Percentiles rank a stretch among this genome's conserved stretches.
phyloP scores from a whole-genome alignment of 2,888 invertebrate species.

The Antitype chi region DNA sequence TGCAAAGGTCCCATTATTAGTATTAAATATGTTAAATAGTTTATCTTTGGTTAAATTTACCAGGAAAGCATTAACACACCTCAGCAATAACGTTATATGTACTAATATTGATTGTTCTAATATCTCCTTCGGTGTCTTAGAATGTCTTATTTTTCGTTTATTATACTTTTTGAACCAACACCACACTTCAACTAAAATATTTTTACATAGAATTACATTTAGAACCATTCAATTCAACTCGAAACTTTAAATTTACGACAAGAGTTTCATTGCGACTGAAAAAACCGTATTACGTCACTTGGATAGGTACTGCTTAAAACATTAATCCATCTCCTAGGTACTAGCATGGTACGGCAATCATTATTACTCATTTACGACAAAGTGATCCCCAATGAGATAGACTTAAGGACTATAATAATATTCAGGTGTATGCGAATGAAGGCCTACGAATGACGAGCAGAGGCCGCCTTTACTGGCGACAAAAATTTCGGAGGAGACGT shows the following conservation, averaged over 20 bases:
- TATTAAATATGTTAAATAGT: background rate
- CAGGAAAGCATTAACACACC: background rate
- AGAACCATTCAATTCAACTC: background rate
- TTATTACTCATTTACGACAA: constrained; percentile 69
- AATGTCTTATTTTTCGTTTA: background rate
- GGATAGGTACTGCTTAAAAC: background rate
- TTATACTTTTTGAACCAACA: background rate
- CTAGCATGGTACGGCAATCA: constrained; percentile 47
- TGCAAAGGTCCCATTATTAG: background rate
- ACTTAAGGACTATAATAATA: constrained; percentile 72
- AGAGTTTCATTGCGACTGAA: background rate
- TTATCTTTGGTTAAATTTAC: background rate
- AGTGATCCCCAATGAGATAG: constrained; percentile 66
- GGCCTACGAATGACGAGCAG: constrained; percentile 59
- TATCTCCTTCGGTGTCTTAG: background rate
- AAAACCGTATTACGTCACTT: background rate
- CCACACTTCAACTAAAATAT: background rate
- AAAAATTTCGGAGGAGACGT: constrained; percentile 35
- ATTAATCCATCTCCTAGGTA: constrained; percentile 26
- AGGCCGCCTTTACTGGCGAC: constrained; percentile 54
- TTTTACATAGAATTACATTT: background rate
- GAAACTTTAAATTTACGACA: background rate
- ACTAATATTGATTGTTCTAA: background rate
- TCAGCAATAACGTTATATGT: background rate
- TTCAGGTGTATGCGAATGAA: constrained; percentile 73